Conservation (phyloP, 2,888 invertebrate genomes). For the Anagyrus pseudococci region DNA sequence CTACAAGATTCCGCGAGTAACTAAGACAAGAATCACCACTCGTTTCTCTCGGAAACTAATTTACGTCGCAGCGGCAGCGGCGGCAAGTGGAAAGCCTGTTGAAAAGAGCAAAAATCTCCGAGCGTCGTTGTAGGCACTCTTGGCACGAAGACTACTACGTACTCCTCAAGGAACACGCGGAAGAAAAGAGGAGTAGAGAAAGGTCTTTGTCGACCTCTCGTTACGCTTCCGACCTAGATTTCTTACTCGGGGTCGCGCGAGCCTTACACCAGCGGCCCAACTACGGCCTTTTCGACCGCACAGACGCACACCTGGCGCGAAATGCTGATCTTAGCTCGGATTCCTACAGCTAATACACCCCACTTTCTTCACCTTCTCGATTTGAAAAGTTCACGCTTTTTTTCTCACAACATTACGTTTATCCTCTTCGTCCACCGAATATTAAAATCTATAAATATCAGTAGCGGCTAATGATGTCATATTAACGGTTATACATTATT, state of each 20-base stretch:
- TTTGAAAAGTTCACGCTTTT: too few relatives aligned
- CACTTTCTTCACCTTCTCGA: too few relatives aligned
- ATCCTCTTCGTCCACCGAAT: too few relatives aligned
- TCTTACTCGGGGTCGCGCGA: constrained; percentile 15
- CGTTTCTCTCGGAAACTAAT: neutral
- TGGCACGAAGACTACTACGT: neutral
- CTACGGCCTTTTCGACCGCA: constrained; percentile 4
- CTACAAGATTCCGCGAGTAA: too few relatives aligned
- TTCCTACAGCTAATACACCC: too few relatives aligned
- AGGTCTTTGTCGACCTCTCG: constrained; percentile 30
- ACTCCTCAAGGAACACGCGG: neutral
- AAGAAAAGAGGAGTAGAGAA: neutral
- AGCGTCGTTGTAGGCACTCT: neutral
- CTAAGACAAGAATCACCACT: neutral
- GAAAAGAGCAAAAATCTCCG: neutral
- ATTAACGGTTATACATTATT: too few relatives aligned
- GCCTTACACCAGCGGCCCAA: neutral
- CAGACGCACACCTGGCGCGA: neutral
- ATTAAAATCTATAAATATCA: too few relatives aligned
- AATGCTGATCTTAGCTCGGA: too few relatives aligned
- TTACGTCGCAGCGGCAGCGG: too few relatives aligned
- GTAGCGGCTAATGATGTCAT: too few relatives aligned
- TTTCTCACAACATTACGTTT: too few relatives aligned
- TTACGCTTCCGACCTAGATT: constrained; percentile 49
- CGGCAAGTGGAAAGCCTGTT: neutral